phyloP scores from a whole-genome alignment of 2,113 vertebrate species.

The Xenus cinereus region DNA sequence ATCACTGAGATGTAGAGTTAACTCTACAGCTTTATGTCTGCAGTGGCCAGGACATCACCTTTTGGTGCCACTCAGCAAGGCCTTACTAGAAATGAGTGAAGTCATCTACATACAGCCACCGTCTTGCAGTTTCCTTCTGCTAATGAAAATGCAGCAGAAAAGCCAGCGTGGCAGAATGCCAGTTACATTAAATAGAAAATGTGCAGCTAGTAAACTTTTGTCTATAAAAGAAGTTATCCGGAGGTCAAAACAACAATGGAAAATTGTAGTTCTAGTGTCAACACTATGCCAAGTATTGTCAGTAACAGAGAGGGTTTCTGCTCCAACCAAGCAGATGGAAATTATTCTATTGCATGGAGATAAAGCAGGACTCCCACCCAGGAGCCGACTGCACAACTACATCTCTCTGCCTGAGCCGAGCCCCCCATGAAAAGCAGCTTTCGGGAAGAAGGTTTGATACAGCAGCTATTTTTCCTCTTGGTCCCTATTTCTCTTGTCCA shows the following conservation, averaged over 20 bases:
- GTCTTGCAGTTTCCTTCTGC: not conserved
- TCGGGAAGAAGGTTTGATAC: not conserved
- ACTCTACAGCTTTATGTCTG: not conserved
- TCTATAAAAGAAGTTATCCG: not conserved
- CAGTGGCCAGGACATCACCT: not conserved
- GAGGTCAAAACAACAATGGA: not conserved
- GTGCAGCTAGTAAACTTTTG: not conserved
- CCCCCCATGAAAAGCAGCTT: not conserved
- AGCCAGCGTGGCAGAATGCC: not conserved
- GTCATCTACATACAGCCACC: rapidly evolving
- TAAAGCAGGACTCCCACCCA: not conserved
- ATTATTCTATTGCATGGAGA: not conserved
- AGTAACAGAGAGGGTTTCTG: not conserved
- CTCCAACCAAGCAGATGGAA: not conserved
- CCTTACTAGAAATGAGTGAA: not conserved
- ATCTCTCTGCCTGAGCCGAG: not conserved
- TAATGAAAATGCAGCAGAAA: not conserved
- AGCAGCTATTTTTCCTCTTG: not conserved
- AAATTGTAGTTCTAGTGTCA: not conserved
- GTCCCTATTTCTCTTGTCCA: not conserved
- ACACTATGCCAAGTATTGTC: not conserved
- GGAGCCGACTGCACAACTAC: not conserved
- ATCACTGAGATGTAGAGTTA: not conserved
- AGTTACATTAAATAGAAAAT: not conserved
- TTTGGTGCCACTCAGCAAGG: rapidly evolving